Evolutionary conservation across 2,888 invertebrate genomes (phyloP).

Genomic region (Abscondita cerata): DNA sequence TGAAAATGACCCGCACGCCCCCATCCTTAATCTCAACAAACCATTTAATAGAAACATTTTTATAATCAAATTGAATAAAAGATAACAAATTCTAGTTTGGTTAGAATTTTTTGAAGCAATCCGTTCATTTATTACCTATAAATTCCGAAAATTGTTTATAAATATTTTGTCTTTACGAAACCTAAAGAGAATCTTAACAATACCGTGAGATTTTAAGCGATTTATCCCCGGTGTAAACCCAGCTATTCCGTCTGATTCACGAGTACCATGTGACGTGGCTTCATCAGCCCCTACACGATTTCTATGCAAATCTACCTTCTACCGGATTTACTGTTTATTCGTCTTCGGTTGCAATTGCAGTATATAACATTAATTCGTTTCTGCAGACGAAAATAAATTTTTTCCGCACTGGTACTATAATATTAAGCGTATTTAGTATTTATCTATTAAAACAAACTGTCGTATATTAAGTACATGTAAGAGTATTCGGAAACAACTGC

Average conservation of each 20-base stretch:
- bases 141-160: no score
- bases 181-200: not conserved
- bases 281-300: conserved; percentile 57
- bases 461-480: not conserved
- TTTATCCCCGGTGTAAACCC: conserved; percentile 34
- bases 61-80: no score
- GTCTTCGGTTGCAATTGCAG: conserved; percentile 44
- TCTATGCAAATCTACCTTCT: conserved; percentile 56
- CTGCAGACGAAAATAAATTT: not conserved
- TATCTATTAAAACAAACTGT: not conserved
- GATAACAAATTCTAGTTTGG: no score
- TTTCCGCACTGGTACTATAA: not conserved
- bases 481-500: not conserved
- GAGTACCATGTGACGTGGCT: conserved; percentile 59
- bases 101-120: no score
- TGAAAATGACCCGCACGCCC: conserved; percentile 12
- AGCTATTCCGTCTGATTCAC: conserved; percentile 55
- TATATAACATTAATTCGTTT: conserved; percentile 42
- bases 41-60: not conserved
- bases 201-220: conserved; percentile 23
- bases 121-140: no score
- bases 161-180: not conserved
- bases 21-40: not conserved
- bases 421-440: not conserved
- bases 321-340: conserved; percentile 43